Evolutionary conservation across 2,797 vertebrate species (phyloP).

Genomic region (Darevskia nairensis): DNA sequence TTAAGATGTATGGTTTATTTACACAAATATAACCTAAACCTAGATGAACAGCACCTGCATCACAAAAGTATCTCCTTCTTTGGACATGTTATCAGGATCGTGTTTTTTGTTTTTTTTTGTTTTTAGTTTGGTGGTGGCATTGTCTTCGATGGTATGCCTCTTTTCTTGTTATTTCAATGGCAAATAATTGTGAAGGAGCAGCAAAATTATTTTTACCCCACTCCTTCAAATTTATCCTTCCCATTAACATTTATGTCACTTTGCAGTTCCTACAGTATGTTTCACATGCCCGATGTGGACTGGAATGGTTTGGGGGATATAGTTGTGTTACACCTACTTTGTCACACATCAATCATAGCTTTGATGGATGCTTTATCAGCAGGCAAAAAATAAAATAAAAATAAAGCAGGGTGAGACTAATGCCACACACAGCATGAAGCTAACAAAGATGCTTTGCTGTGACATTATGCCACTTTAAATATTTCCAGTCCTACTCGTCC

Average conservation of each 20-base stretch:
- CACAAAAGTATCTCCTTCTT: not conserved
- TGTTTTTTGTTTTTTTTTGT: not conserved
- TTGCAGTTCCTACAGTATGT: not conserved
- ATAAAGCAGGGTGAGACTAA: not conserved
- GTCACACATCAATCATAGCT: not conserved
- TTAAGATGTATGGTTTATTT: not conserved
- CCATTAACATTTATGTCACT: not conserved
- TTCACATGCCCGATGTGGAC: not conserved
- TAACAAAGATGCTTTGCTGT: constrained; percentile 12
- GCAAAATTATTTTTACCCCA: not conserved
- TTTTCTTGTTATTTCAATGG: not conserved
- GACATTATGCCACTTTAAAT: not conserved
- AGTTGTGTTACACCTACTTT: not conserved
- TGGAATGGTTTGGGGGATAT: not conserved
- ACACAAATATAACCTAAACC: not conserved
- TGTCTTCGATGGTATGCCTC: not conserved
- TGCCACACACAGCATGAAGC: not conserved
- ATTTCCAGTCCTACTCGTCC: constrained; percentile 16
- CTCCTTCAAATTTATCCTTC: not conserved
- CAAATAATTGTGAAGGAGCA: not conserved
- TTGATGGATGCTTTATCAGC: not conserved
- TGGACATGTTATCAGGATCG: not conserved
- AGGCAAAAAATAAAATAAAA: not conserved
- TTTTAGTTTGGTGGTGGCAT: too few relatives aligned
- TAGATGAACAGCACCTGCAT: too few relatives aligned